Conservation (phyloP, 2,113 vertebrate species). For the Lepidothrix coronata region DNA sequence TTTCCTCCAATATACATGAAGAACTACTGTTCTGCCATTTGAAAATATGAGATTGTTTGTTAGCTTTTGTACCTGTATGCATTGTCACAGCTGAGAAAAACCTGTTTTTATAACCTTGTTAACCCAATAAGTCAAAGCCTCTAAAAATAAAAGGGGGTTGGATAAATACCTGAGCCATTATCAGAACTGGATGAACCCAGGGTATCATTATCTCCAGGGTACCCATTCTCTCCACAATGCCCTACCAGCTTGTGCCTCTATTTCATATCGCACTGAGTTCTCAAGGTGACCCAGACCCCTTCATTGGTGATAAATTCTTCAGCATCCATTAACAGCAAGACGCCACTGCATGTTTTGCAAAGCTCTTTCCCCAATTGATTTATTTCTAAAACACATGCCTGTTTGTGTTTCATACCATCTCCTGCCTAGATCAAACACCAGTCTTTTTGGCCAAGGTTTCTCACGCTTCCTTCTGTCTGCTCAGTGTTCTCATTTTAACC, state of each 20-base stretch:
- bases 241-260: neutral
- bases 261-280: neutral
- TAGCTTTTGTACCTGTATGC: fast-evolving
- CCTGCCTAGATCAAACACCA: neutral
- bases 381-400: neutral
- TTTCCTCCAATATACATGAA: neutral
- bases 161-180: neutral
- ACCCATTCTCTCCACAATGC: neutral
- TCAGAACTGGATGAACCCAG: neutral
- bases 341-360: neutral
- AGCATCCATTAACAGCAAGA: neutral
- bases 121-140: neutral
- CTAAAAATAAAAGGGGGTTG: neutral
- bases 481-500: neutral
- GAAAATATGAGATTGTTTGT: neutral
- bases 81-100: neutral
- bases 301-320: neutral
- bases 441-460: neutral
- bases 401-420: neutral
- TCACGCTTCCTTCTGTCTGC: neutral
- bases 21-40: neutral
- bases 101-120: fast-evolving
- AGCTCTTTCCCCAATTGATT: neutral
- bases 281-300: neutral
- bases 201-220: neutral